Conservation (phyloP, 1,140 invertebrate species). For the Dysdera silvatica region DNA sequence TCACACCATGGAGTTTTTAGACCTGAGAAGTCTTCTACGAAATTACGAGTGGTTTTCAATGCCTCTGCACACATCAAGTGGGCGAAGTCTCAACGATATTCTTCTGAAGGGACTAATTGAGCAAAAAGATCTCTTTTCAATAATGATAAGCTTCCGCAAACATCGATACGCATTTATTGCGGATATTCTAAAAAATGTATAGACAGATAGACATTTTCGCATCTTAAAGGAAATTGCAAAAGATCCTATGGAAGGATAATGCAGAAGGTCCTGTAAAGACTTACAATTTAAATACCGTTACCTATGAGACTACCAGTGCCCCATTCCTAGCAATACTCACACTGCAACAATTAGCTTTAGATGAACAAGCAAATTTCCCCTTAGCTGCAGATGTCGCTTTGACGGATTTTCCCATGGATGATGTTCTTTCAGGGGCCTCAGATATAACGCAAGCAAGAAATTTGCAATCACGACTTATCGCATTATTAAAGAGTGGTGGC, state of each 20-base stretch:
- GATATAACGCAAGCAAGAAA: too few species aligned
- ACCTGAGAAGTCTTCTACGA: background rate
- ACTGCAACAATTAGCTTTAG: slow-evolving; percentile 34
- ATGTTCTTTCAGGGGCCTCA: slow-evolving; percentile 25
- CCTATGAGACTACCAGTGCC: slow-evolving; percentile 38
- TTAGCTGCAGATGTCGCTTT: slow-evolving; percentile 19
- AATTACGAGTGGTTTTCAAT: background rate
- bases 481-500: too few species aligned
- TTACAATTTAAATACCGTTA: slow-evolving; percentile 1
- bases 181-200: background rate
- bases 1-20: background rate
- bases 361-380: slow-evolving; percentile 33
- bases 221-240: background rate
- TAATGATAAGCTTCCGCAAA: background rate
- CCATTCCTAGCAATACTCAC: slow-evolving; percentile 37
- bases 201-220: background rate
- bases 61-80: background rate
- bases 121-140: background rate
- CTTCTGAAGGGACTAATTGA: background rate
- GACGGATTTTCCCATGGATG: slow-evolving; percentile 36
- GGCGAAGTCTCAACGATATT: background rate
- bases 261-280: background rate
- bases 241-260: slow-evolving; percentile 14
- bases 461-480: too few species aligned
- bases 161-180: background rate